Evolutionary conservation across 2,888 invertebrate genomes (phyloP), one percentile per base, ranked within the genome.

Genomic region (Tetragnatha montana): DNA sequence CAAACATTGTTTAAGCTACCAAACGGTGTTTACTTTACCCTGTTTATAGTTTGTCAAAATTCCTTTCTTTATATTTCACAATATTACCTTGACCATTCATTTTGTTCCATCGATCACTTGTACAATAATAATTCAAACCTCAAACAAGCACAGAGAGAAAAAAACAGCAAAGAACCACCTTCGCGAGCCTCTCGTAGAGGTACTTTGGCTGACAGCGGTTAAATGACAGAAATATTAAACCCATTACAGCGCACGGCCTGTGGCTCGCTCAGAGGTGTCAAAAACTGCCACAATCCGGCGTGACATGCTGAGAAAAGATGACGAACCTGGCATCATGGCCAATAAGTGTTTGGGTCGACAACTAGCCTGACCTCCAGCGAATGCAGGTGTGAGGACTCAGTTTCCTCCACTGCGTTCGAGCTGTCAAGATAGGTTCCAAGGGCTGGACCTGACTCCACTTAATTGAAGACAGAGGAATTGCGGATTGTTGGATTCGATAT

Each of bases 151-250:
- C 35, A 35, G 2, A 35, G 35, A 35, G 35, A 35, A 35, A 35
- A 35, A 35, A 35, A 35, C 35, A 1, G 35, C 1, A 4, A 35
- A 35, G 35, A 35, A 35, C 35, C 17, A 60, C 60, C 60, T 17
- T 17, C 60, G 4, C 4, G 60, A 60, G 60, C 60, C 12, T 60
- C 60, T 17, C 4, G 60, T 60, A 60, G 17, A 60, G 60, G 60
- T 17, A 17, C 17, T 60, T 60, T 17, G 10, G 60, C 17, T 60
- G 60, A 60, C 8, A 60, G 81, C 74, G 76, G 50, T 74, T 85
- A 81, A 84, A 76, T 89, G 89, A 85, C 89, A 89, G 89, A 89
- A 85, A 89, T 89, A 89, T 89, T 89, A 89, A 49, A 89, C 80
- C 85, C 89, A 88, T 84, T 88, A 88, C 88, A 83, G 69, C 50